A percentile compares a stretch with the other conserved stretches of the same genome.
phyloP scores from a whole-genome alignment of 1,140 invertebrate species.

The Drosophila auraria region DNA sequence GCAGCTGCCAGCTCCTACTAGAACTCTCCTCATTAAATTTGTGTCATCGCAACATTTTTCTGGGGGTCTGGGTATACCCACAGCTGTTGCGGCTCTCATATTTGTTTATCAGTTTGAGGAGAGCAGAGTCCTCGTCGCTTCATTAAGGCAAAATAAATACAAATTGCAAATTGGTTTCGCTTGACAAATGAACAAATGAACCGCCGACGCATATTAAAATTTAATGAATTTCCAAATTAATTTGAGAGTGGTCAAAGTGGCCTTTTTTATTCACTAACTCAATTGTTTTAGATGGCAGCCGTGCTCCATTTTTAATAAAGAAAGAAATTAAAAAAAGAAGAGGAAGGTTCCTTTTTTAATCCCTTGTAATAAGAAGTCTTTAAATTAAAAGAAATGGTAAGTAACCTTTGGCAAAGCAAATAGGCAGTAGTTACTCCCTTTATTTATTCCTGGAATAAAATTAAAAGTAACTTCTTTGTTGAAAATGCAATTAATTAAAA shows the following conservation, averaged over 20 bases:
- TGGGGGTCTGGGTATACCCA: not conserved
- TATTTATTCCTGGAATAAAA: not conserved
- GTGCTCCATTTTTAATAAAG: not conserved
- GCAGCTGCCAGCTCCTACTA: slow-evolving; percentile 5
- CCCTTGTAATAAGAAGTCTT: not conserved
- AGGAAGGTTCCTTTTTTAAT: not conserved
- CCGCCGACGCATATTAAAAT: slow-evolving; percentile 32
- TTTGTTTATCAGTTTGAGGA: slow-evolving; percentile 73
- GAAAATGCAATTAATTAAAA: not conserved
- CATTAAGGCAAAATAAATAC: slow-evolving; percentile 81
- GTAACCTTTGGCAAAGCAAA: too few relatives aligned
- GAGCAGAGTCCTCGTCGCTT: slow-evolving; percentile 31
- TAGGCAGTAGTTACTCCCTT: too few relatives aligned
- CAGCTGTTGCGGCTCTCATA: slow-evolving; percentile 74
- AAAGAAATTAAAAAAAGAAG: not conserved
- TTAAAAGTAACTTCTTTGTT: not conserved
- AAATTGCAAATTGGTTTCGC: slow-evolving; percentile 73
- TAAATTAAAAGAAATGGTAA: not conserved
- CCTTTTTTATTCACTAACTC: slow-evolving; percentile 2
- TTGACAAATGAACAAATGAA: slow-evolving; percentile 57
- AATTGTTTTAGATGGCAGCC: slow-evolving; percentile 1
- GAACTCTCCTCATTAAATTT: not conserved
- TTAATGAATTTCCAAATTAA: slow-evolving; percentile 46
- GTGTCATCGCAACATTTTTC: slow-evolving; percentile 12
- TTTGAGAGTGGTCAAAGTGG: slow-evolving; percentile 13